These are phyloP conservation scores for Anguilla pacifica DNA, from an alignment of 2,797 vertebrate genomes.

Conservation along the genomic window DNA sequence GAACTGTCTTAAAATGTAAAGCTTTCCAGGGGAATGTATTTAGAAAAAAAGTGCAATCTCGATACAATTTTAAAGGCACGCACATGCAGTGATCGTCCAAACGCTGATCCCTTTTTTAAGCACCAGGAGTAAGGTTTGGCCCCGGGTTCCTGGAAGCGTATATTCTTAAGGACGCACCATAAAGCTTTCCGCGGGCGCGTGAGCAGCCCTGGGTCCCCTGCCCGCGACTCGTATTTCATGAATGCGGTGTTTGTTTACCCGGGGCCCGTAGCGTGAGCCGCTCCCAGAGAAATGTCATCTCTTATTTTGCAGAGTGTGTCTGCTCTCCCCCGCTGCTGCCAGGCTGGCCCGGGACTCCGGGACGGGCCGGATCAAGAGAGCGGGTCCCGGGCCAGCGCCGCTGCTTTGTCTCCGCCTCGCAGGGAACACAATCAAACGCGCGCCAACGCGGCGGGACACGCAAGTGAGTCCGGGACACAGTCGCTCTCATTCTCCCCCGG, in stretches of 20 bases:
- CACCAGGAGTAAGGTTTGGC: background rate
- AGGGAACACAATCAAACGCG: conserved; percentile 68
- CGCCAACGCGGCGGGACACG: conserved; percentile 69
- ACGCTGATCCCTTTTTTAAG: background rate
- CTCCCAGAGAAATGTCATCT: conserved; percentile 74
- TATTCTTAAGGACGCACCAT: background rate
- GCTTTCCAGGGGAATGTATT: background rate
- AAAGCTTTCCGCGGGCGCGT: background rate
- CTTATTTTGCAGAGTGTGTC: conserved; percentile 80
- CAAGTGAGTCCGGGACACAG: conserved; percentile 75
- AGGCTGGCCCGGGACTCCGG: conserved; percentile 77
- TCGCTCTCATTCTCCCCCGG: conserved; percentile 7
- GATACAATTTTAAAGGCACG: background rate
- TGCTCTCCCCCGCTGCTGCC: conserved; percentile 74
- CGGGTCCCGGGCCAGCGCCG: conserved; percentile 71
- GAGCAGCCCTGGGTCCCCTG: conserved; percentile 52
- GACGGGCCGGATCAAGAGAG: conserved; percentile 76
- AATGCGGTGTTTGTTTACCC: conserved; percentile 75
- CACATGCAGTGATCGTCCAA: background rate
- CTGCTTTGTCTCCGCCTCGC: conserved; percentile 71
- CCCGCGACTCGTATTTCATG: conserved; percentile 49
- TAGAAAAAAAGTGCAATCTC: background rate
- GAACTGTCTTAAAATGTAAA: background rate
- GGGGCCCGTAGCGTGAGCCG: conserved; percentile 75
- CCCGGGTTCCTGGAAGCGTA: background rate